Percentiles rank a stretch among this genome's conserved stretches.
Conservation (phyloP, 2,888 invertebrate genomes). For the Strigamia transsilvanica region DNA sequence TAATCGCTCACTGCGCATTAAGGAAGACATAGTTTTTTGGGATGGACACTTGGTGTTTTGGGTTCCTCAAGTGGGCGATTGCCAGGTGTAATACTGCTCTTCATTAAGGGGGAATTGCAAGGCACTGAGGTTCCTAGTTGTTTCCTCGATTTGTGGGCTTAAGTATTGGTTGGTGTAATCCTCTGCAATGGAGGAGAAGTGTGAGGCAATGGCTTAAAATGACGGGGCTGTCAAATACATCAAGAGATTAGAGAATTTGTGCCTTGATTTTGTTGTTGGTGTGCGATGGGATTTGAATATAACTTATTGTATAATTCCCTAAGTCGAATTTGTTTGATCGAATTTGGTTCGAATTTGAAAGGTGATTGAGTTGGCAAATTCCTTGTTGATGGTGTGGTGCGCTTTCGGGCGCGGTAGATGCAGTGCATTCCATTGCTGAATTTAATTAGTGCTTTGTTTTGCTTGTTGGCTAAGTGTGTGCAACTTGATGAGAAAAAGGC, state of each 20-base stretch:
- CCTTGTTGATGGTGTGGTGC: background rate
- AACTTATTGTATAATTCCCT: background rate
- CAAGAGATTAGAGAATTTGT: background rate
- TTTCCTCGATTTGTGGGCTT: background rate
- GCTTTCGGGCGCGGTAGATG: background rate
- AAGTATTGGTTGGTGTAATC: conserved; percentile 16
- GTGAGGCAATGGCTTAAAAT: conserved; percentile 17
- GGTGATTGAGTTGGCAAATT: conserved; percentile 7
- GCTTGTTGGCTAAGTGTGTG: conserved; percentile 17
- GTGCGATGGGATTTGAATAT: background rate
- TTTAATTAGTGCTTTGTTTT: conserved; percentile 12
- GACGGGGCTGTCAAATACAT: background rate
- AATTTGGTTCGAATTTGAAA: background rate
- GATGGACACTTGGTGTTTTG: background rate
- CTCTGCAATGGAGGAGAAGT: background rate
- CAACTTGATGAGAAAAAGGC: background rate
- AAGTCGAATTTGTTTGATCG: background rate
- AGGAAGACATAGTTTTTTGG: background rate
- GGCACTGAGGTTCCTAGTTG: background rate
- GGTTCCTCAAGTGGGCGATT: background rate
- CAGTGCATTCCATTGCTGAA: background rate
- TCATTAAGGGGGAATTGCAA: conserved; percentile 26
- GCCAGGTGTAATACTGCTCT: background rate
- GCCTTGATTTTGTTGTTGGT: background rate
- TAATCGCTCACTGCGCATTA: no score